Evolutionary conservation across 2,888 invertebrate genomes (phyloP), one percentile per base, ranked within the genome.

Genomic region (Oscheius sp.): DNA sequence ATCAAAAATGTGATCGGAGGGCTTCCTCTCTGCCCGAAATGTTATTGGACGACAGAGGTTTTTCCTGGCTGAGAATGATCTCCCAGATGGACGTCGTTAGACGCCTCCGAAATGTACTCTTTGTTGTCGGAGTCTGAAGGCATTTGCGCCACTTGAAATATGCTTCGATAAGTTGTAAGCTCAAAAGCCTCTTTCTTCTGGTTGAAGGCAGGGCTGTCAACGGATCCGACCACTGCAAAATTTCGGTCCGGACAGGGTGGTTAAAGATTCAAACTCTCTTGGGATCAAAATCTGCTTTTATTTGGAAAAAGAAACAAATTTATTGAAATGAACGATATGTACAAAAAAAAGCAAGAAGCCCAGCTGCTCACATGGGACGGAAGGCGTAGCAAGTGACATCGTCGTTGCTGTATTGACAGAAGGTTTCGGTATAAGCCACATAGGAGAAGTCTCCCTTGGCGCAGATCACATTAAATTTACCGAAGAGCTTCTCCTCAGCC

Each of bases 321-420:
- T 1, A 20, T 39, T 29, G 15, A 25, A 2, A 37, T 37, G 6
- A 50, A 37, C 52, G 34, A n/a, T 50, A 65, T 39, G 29, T 61
- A 61, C 61, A 61, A 61, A 61, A 61, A n/a, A n/a, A n/a, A n/a
- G n/a, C n/a, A n/a, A n/a, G n/a, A n/a, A n/a, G n/a, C 31, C 15
- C 50, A 12, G 50, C 50, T 20, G 50, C 15, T 55, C 74, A 79
- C 76, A 83, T 75, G 12, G 83, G 84, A 45, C 76, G 73, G 75
- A 84, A 84, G 8, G 84, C 84, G 65, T 84, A 84, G 73, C 84
- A 84, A 8, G 84, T 84, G 65, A 85, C 78, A 48, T 84, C 84
- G 48, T 80, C 85, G 42, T 74, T 79, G 33, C 83, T 76, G 25
- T 78, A 72, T 65, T 85, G 80, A 37, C 76, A 75, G 64, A 74